Conservation (phyloP, 2,113 vertebrate species). For the Cyanoderma ruficeps region DNA sequence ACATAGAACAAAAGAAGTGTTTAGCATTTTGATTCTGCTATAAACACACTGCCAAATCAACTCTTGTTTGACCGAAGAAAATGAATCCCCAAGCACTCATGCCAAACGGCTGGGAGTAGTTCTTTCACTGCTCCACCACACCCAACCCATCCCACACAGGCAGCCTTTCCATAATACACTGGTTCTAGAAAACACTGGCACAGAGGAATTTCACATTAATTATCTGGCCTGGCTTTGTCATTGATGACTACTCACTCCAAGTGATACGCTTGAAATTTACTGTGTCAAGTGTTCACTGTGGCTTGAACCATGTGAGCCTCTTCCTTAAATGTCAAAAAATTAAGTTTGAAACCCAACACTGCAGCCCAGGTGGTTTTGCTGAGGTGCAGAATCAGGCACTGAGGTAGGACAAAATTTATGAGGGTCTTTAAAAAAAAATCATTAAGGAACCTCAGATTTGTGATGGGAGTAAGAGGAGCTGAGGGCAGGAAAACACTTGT, state of each 20-base stretch:
- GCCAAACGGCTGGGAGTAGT: conserved; percentile 63
- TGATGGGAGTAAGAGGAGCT: neutral
- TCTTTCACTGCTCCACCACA: conserved; percentile 64
- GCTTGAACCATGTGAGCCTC: neutral
- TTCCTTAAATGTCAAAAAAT: neutral
- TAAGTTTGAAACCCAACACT: neutral
- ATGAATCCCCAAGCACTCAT: conserved; percentile 30
- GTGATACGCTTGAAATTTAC: neutral
- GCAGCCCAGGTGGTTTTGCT: neutral
- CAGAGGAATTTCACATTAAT: conserved; percentile 11
- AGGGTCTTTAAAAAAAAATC: neutral
- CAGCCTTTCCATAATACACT: conserved; percentile 37
- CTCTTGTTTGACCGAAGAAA: conserved; percentile 56
- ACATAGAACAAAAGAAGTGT: neutral
- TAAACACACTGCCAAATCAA: conserved; percentile 1
- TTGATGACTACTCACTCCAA: conserved; percentile 36
- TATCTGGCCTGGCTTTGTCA: conserved; percentile 14
- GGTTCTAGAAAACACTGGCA: conserved; percentile 36
- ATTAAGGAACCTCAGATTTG: neutral
- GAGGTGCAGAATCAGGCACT: neutral
- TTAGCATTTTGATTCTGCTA: neutral
- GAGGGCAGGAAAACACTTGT: neutral
- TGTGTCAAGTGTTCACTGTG: neutral
- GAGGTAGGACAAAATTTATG: neutral
- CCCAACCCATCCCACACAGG: conserved; percentile 59